Evolutionary conservation across 2,797 vertebrate species (phyloP).

Genomic region (Moxostoma hubbsi): DNA sequence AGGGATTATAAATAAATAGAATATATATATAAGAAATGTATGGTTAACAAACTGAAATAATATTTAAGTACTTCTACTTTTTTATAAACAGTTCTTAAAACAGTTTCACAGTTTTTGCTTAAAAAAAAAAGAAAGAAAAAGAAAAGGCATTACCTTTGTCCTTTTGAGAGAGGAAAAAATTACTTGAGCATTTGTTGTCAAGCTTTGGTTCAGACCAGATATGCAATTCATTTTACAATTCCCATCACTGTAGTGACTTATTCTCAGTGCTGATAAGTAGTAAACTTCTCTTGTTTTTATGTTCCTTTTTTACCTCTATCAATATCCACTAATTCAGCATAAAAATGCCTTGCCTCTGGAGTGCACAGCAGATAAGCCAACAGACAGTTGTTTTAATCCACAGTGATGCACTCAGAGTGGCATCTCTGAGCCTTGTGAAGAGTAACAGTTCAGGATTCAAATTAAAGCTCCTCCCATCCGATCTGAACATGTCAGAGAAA

Average conservation of each 20-base stretch:
- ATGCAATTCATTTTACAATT: conserved; percentile 20
- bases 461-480: conserved; percentile 68
- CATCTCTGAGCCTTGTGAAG: conserved; percentile 44
- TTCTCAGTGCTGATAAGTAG: conserved; percentile 13
- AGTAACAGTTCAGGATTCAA: conserved; percentile 78
- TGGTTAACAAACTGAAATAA: neutral
- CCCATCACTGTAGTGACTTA: conserved; percentile 4
- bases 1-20: neutral
- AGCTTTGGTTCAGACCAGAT: conserved; percentile 24
- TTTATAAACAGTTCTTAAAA: too few relatives aligned
- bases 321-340: conserved; percentile 18
- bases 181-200: conserved; percentile 13
- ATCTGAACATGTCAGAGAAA: conserved; percentile 48
- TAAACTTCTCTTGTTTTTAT: conserved; percentile 11
- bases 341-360: conserved; percentile 55
- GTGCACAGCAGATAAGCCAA: conserved; percentile 35
- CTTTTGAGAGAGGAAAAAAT: conserved; percentile 9
- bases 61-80: neutral
- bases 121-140: too few relatives aligned
- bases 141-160: conserved; percentile 28
- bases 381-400: conserved; percentile 48
- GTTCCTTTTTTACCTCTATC: conserved; percentile 31
- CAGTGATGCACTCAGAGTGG: conserved; percentile 43
- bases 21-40: neutral
- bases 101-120: neutral